These are phyloP conservation scores for Blastomussa wellsi DNA, from an alignment of 92 coral and sea anemone genomes.

Conservation along the genomic window DNA sequence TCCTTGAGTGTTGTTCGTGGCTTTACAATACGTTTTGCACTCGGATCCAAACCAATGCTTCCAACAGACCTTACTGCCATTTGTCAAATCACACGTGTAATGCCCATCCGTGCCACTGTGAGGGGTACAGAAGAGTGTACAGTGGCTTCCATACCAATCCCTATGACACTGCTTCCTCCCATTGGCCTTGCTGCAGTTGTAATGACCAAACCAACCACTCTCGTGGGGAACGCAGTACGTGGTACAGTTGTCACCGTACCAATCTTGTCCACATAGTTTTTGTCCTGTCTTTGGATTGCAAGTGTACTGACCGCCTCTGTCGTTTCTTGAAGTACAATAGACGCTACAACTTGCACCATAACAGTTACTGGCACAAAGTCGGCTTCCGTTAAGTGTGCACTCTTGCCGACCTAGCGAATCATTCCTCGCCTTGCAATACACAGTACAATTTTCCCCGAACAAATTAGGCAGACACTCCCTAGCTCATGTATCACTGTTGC, in stretches of 20 bases:
- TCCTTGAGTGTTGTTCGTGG: not conserved
- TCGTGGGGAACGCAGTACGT: conserved; percentile 48
- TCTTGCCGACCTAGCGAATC: conserved; percentile 23
- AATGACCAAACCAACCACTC: conserved; percentile 72
- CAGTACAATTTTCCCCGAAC: conserved; percentile 71
- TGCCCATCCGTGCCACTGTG: conserved; percentile 61
- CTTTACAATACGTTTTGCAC: conserved; percentile 61
- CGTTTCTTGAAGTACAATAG: conserved; percentile 58
- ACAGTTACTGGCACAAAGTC: conserved; percentile 60
- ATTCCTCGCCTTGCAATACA: conserved; percentile 51
- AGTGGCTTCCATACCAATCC: conserved; percentile 71
- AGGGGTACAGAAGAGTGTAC: conserved; percentile 54
- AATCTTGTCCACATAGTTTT: conserved; percentile 60
- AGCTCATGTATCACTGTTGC: conserved; percentile 58
- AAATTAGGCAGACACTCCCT: conserved; percentile 61
- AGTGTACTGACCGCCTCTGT: conserved; percentile 44
- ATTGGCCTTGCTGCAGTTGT: conserved; percentile 46
- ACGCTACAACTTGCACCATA: conserved; percentile 61
- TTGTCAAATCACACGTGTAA: conserved; percentile 54
- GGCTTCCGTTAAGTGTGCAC: conserved; percentile 54
- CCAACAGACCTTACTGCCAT: conserved; percentile 63
- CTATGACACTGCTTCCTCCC: conserved; percentile 66
- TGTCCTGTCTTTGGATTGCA: conserved; percentile 54
- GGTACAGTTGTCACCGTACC: conserved; percentile 75
- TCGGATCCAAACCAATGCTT: conserved; percentile 69